Evolutionary conservation across 2,888 invertebrate species (phyloP).

Genomic region (Protonemura montana): DNA sequence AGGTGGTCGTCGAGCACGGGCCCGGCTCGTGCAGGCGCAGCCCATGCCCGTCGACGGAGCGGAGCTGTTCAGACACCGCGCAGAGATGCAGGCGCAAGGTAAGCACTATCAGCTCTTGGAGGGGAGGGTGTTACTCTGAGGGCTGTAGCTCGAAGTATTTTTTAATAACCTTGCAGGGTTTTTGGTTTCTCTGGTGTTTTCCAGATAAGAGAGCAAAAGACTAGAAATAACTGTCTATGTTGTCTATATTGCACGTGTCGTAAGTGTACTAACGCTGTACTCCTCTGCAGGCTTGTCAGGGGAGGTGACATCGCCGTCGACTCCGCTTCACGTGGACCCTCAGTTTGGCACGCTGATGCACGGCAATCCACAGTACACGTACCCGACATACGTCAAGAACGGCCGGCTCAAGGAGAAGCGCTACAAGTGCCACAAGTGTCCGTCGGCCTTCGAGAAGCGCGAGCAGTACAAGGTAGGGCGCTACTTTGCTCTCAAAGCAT

Average conservation of each 20-base stretch:
- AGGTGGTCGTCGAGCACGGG: not conserved
- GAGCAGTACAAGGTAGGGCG: conserved; percentile 80
- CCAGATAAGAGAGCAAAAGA: too few species aligned
- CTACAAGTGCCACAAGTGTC: conserved; percentile 85
- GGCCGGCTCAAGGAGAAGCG: conserved; percentile 78
- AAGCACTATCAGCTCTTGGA: too few species aligned
- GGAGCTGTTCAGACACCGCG: conserved; percentile 70
- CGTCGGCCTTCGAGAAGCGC: conserved; percentile 85
- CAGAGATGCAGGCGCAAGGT: conserved; percentile 60
- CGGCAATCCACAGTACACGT: conserved; percentile 79
- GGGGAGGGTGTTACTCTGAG: too few species aligned
- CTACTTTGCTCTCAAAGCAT: conserved; percentile 59
- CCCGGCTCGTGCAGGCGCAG: conserved; percentile 50
- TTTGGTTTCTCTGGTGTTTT: too few species aligned
- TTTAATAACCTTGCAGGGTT: too few species aligned
- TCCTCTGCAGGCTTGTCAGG: not conserved
- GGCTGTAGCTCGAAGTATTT: too few species aligned
- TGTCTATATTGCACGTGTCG: too few species aligned
- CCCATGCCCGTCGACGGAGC: conserved; percentile 70
- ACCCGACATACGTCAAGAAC: conserved; percentile 77
- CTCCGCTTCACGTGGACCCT: conserved; percentile 65
- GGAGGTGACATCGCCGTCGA: conserved; percentile 19
- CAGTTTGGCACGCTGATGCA: conserved; percentile 74
- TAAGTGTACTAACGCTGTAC: not conserved
- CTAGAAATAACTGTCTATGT: too few species aligned